These are phyloP conservation scores for Limnephilus lunatus DNA, from an alignment of 2,888 invertebrate genomes.

Conservation along the genomic window DNA sequence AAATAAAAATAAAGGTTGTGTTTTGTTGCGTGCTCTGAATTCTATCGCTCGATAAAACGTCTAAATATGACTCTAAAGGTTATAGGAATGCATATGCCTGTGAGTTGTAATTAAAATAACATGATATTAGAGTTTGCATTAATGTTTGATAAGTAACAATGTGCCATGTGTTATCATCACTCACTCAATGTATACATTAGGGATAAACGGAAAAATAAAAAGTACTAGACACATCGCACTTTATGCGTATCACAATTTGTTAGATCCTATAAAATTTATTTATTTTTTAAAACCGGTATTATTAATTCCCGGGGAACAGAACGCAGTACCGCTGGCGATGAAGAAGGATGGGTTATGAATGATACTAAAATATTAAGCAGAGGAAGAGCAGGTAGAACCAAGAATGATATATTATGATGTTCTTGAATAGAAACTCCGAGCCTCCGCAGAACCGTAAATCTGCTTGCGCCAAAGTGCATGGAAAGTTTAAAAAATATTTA, in stretches of 20 bases:
- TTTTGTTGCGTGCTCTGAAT: not conserved
- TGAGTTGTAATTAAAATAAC: not conserved
- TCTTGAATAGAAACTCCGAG: slow-evolving; percentile 15
- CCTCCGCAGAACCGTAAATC: slow-evolving; percentile 19
- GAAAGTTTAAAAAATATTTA: slow-evolving; percentile 25
- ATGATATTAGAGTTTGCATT: not conserved
- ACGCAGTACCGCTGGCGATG: not conserved
- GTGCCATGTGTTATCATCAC: not conserved
- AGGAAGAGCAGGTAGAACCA: not conserved
- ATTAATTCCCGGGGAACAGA: not conserved
- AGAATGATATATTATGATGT: not conserved
- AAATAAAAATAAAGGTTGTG: not conserved
- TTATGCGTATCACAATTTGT: too few species aligned
- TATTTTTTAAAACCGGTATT: too few species aligned
- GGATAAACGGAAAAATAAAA: not conserved
- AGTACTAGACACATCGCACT: too few species aligned
- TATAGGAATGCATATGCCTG: not conserved
- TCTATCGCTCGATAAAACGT: not conserved
- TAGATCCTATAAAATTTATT: too few species aligned
- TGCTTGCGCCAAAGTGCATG: not conserved
- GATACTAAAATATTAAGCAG: not conserved
- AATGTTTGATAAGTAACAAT: not conserved
- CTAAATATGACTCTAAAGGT: not conserved
- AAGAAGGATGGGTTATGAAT: not conserved
- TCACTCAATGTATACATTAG: not conserved